Percentiles rank a stretch among this genome's conserved stretches.
Evolutionary conservation across 1,140 invertebrate genomes (phyloP).

Genomic region (Platyscapa corneri): DNA sequence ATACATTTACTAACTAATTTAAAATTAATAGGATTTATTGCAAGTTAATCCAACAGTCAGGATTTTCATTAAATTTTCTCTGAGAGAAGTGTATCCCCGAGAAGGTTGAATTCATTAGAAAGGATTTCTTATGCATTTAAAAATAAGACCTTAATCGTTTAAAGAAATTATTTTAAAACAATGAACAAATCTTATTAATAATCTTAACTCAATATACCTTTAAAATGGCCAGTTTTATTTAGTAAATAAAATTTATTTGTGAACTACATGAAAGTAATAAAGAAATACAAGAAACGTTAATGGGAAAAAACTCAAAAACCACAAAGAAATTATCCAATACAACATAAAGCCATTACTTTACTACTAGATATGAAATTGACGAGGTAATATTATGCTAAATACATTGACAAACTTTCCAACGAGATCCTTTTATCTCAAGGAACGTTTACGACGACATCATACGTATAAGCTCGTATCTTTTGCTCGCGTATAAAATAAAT

Average conservation of each 20-base stretch:
- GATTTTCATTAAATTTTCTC: too few species aligned
- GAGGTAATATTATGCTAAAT: constrained; percentile 23
- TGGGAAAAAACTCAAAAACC: background rate
- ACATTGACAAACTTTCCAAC: constrained; percentile 19
- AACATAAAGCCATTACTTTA: constrained; percentile 26
- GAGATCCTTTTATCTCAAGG: constrained; percentile 32
- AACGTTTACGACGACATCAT: constrained; percentile 26
- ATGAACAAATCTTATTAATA: too few species aligned
- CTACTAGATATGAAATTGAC: constrained; percentile 7
- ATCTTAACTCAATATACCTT: background rate
- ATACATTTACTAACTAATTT: too few species aligned
- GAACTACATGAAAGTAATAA: background rate
- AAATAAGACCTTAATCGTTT: too few species aligned
- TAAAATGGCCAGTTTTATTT: background rate
- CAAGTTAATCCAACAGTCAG: too few species aligned
- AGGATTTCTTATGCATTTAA: too few species aligned
- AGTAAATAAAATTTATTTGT: background rate
- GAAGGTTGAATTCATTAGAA: too few species aligned
- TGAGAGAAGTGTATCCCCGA: too few species aligned
- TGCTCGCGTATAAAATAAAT: constrained; percentile 37
- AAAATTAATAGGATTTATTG: too few species aligned
- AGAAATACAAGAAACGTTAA: background rate
- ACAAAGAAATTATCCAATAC: constrained; percentile 10
- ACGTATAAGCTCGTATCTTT: background rate
- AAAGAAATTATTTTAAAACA: too few species aligned